A percentile compares a stretch with the other conserved stretches of the same genome.
Conservation (phyloP, 2,113 vertebrate genomes). For the Pangasianodon hypophthalmus region DNA sequence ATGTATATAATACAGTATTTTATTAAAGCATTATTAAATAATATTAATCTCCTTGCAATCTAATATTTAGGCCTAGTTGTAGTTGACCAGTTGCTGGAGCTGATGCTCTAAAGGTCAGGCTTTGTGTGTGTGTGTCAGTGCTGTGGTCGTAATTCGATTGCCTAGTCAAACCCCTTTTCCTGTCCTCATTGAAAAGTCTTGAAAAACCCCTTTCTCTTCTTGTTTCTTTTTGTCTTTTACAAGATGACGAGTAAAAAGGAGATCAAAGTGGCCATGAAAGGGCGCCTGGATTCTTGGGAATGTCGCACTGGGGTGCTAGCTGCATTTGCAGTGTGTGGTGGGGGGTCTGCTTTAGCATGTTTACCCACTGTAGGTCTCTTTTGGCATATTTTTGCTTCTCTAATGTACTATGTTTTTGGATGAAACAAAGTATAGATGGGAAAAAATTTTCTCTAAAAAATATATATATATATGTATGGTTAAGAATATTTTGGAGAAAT, state of each 20-base stretch:
- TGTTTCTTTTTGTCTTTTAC: conserved; percentile 65
- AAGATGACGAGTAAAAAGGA: conserved; percentile 71
- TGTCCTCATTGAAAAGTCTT: conserved; percentile 59
- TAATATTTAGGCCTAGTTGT: not conserved
- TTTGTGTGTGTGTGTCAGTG: conserved; percentile 13
- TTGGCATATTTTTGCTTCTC: conserved; percentile 29
- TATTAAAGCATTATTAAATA: conserved; percentile 30
- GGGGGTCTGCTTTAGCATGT: conserved; percentile 59
- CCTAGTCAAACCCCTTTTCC: conserved; percentile 49
- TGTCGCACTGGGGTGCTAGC: conserved; percentile 70
- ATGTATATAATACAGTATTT: not conserved
- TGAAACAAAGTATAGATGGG: conserved; percentile 15
- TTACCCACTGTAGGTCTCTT: conserved; percentile 59
- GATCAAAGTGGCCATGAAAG: conserved; percentile 72
- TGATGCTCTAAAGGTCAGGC: conserved; percentile 22
- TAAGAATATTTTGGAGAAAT: not conserved
- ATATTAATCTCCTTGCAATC: not conserved
- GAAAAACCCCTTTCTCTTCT: conserved; percentile 54
- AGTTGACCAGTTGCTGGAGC: not conserved
- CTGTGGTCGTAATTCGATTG: conserved; percentile 49
- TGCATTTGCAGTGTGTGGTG: conserved; percentile 66
- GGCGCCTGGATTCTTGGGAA: conserved; percentile 68
- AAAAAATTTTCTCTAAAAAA: not conserved
- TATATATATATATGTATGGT: not conserved
- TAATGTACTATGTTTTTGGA: not conserved